phyloP scores from a whole-genome alignment of 2,888 invertebrate species.

The Glaucopsyche alexis region DNA sequence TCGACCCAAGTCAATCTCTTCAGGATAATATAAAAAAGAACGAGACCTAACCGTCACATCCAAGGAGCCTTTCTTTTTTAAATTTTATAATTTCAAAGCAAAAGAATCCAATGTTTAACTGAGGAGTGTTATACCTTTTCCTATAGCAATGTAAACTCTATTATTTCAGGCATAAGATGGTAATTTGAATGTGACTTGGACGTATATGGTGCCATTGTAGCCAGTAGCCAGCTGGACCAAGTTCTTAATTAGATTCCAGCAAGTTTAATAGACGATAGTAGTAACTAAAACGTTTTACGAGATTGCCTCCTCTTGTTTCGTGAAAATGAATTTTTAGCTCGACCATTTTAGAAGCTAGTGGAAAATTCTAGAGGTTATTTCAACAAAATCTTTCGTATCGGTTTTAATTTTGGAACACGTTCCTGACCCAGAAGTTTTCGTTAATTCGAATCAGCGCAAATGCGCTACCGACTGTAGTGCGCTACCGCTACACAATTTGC shows the following conservation, averaged over 20 bases:
- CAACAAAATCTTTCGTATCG: neutral
- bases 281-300: conserved; percentile 20
- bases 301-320: conserved; percentile 18
- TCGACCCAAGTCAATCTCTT: no score
- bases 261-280: conserved; percentile 17
- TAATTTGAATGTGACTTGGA: neutral
- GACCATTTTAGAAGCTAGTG: neutral
- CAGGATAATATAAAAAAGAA: no score
- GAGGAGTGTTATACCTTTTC: neutral
- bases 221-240: conserved; percentile 24
- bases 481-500: no score
- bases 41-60: neutral
- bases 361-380: neutral
- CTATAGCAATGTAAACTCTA: neutral
- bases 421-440: neutral
- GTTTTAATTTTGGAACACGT: neutral
- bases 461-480: no score
- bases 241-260: conserved; percentile 23
- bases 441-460: neutral
- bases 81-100: neutral
- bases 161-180: neutral
- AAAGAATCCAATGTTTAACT: neutral
- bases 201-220: conserved; percentile 6
- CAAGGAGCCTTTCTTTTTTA: neutral
- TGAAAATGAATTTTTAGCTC: conserved; percentile 2